Evolutionary conservation across 2,888 invertebrate species (phyloP).

Genomic region (Eucera pruinosa): DNA sequence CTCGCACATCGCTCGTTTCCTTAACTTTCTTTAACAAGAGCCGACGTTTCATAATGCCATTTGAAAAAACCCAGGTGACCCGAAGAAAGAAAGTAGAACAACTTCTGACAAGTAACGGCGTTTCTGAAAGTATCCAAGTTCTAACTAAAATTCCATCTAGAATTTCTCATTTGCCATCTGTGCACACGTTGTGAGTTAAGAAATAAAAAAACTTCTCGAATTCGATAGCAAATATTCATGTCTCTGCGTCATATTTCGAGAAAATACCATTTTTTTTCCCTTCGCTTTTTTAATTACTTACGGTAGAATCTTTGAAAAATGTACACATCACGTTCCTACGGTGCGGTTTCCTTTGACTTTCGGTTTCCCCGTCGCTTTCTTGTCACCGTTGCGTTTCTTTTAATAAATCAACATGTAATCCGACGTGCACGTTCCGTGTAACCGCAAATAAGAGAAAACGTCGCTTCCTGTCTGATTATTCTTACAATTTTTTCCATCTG

Average conservation of each 20-base stretch:
- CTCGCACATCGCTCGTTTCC: not conserved
- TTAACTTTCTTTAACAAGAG: not conserved
- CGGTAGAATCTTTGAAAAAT: not conserved
- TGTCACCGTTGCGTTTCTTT: not conserved
- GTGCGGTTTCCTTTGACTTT: conserved; percentile 7
- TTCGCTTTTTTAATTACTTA: not conserved
- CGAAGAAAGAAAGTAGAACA: not conserved
- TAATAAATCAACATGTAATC: conserved; percentile 31
- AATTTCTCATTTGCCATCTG: not conserved
- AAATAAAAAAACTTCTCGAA: not conserved
- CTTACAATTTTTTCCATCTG: conserved; percentile 8
- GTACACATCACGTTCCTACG: not conserved
- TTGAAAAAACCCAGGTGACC: not conserved
- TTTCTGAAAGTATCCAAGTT: not conserved
- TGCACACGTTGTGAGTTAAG: too few species aligned
- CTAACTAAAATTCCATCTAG: not conserved
- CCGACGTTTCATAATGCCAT: not conserved
- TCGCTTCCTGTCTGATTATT: conserved; percentile 11
- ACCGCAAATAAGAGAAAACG: conserved; percentile 12
- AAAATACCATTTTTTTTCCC: not conserved
- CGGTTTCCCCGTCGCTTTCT: not conserved
- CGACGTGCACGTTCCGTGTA: not conserved
- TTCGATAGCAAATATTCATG: not conserved
- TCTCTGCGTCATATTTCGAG: too few species aligned
- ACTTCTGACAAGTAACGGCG: not conserved